phyloP scores from a whole-genome alignment of 1,140 invertebrate species.

The Cydia pomonella region DNA sequence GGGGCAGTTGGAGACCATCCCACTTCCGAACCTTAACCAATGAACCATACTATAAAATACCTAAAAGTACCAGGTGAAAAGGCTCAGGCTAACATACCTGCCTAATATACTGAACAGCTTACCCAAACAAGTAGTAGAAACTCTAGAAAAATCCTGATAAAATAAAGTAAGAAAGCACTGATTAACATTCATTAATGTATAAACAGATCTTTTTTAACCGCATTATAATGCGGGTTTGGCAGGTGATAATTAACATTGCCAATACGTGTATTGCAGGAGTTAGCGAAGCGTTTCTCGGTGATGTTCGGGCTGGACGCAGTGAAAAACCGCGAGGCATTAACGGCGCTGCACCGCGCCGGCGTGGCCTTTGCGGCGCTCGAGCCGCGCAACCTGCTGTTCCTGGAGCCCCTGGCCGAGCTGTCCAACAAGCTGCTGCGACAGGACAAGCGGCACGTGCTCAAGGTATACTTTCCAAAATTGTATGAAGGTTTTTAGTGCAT shows the following conservation, averaged over 20 bases:
- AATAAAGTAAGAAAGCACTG: no score
- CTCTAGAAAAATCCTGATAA: no score
- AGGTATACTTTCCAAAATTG: conserved; percentile 41
- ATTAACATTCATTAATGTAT: no score
- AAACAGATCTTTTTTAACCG: no score
- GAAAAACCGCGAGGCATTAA: conserved; percentile 98
- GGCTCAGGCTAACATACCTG: no score
- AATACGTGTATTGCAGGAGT: conserved; percentile 82
- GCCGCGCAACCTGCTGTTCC: conserved; percentile 88
- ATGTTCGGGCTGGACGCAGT: conserved; percentile 98
- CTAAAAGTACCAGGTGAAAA: no score
- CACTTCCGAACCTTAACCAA: no score
- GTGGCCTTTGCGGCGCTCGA: conserved; percentile 93
- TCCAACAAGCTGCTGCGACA: conserved; percentile 97
- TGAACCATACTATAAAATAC: no score
- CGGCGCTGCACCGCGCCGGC: conserved; percentile 96
- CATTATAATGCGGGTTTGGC: no score
- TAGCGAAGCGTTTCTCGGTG: conserved; percentile 97
- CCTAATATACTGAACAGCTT: no score
- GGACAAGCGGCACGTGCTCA: conserved; percentile 94
- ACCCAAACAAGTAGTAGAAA: no score
- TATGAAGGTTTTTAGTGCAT: neutral
- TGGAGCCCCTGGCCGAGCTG: conserved; percentile 97
- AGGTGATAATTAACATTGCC: neutral
- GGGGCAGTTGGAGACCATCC: no score